Evolutionary conservation across 2,888 invertebrate species (phyloP).

Genomic region (Chalcis sispes): DNA sequence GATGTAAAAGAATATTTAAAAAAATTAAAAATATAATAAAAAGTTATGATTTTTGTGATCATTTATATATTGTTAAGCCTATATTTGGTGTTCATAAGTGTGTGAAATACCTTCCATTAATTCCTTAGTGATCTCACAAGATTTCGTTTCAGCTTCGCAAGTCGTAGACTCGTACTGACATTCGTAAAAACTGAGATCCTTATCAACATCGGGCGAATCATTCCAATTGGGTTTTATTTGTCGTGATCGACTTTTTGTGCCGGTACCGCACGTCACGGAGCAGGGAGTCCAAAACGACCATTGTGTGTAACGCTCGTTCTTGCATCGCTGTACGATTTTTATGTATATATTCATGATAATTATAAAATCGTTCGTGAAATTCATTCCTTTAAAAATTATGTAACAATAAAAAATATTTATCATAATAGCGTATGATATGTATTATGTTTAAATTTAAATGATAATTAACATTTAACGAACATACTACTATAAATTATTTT

Average conservation of each 20-base stretch:
- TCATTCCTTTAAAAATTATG: no score
- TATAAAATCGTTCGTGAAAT: no score
- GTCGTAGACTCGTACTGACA: slow-evolving; percentile 67
- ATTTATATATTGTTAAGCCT: no score
- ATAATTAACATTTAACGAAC: no score
- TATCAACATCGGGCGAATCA: slow-evolving; percentile 53
- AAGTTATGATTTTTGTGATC: no score
- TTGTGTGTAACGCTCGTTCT: slow-evolving; percentile 77
- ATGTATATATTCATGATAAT: not conserved
- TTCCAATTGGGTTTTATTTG: slow-evolving; percentile 57
- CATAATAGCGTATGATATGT: no score
- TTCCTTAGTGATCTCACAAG: slow-evolving; percentile 68
- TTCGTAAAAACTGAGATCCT: slow-evolving; percentile 64
- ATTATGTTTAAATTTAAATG: no score
- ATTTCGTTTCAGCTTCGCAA: slow-evolving; percentile 68
- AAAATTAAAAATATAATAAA: no score
- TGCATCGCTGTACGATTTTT: slow-evolving; percentile 69
- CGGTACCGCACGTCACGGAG: slow-evolving; percentile 91
- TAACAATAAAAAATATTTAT: no score
- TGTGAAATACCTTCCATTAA: slow-evolving; percentile 66
- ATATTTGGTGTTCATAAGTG: slow-evolving; percentile 22
- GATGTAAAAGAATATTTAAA: no score
- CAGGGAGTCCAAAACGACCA: slow-evolving; percentile 97
- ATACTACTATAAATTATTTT: no score
- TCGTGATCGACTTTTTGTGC: slow-evolving; percentile 84